Conservation (phyloP, 2,113 vertebrate species). For the Ptilonorhynchus violaceus region DNA sequence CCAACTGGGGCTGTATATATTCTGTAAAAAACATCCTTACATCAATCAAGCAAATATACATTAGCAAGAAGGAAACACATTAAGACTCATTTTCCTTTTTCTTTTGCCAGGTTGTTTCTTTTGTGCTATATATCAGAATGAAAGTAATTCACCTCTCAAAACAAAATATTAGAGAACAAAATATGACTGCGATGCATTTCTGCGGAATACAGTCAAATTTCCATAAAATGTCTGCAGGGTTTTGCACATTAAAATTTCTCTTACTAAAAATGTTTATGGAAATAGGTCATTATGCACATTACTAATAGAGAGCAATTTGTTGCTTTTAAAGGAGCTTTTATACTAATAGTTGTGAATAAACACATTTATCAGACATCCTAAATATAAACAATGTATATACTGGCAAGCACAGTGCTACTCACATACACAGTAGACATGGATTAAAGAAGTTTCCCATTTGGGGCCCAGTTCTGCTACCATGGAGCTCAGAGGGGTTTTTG, state of each 20-base stretch:
- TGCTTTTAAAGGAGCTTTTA: slow-evolving; percentile 69
- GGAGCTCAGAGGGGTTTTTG: background rate
- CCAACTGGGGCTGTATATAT: background rate
- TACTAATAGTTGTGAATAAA: slow-evolving; percentile 71
- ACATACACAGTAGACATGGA: background rate
- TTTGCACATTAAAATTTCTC: slow-evolving; percentile 71
- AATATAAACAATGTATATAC: slow-evolving; percentile 46
- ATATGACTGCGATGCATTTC: slow-evolving; percentile 47
- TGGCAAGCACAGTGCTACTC: background rate
- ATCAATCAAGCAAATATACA: slow-evolving; percentile 22
- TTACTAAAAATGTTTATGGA: slow-evolving; percentile 70
- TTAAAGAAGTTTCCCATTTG: background rate
- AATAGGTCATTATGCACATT: slow-evolving; percentile 72
- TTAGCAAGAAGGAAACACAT: slow-evolving; percentile 48
- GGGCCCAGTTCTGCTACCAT: background rate
- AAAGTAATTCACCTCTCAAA: slow-evolving; percentile 65
- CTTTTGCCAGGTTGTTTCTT: slow-evolving; percentile 34
- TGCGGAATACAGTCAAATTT: slow-evolving; percentile 60
- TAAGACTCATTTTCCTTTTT: slow-evolving; percentile 45
- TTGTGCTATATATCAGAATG: slow-evolving; percentile 32
- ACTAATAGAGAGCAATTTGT: slow-evolving; percentile 70
- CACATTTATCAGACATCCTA: slow-evolving; percentile 54
- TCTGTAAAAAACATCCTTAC: background rate
- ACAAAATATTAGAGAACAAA: slow-evolving; percentile 65
- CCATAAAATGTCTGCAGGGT: slow-evolving; percentile 73